Conservation (phyloP, 2,113 vertebrate genomes). For the Trematocara macrostoma region DNA sequence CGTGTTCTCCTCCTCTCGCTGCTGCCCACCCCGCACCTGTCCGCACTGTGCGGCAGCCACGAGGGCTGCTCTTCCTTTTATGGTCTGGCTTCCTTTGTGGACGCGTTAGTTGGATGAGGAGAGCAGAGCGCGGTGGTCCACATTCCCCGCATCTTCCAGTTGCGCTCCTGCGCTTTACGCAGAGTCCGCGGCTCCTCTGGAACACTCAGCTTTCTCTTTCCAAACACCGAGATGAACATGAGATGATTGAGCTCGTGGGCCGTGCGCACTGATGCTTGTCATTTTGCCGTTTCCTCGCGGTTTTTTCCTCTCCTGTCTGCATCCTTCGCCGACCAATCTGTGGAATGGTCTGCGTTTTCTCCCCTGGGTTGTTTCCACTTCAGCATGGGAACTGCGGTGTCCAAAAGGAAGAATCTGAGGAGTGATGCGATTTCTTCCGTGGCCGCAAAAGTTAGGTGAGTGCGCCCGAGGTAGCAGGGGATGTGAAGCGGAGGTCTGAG, state of each 20-base stretch:
- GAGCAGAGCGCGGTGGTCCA: not conserved
- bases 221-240: not conserved
- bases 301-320: not conserved
- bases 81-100: slow-evolving; percentile 56
- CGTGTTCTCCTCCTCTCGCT: not conserved
- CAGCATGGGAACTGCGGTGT: slow-evolving; percentile 92
- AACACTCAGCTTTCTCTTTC: not conserved
- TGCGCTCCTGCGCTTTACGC: not conserved
- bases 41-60: not conserved
- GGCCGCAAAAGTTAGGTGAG: slow-evolving; percentile 94
- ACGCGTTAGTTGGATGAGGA: not conserved
- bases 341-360: slow-evolving; percentile 62
- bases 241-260: not conserved
- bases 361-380: slow-evolving; percentile 54
- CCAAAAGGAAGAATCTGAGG: slow-evolving; percentile 87
- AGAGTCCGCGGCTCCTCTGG: not conserved
- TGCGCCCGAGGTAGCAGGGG: not conserved
- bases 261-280: not conserved
- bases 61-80: slow-evolving; percentile 36
- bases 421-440: slow-evolving; percentile 91
- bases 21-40: not conserved
- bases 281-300: not conserved
- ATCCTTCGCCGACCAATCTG: not conserved
- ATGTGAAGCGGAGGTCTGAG: not conserved
- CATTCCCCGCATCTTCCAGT: not conserved